Evolutionary conservation across 2,888 invertebrate species (phyloP).

Genomic region (Thyatira batis): DNA sequence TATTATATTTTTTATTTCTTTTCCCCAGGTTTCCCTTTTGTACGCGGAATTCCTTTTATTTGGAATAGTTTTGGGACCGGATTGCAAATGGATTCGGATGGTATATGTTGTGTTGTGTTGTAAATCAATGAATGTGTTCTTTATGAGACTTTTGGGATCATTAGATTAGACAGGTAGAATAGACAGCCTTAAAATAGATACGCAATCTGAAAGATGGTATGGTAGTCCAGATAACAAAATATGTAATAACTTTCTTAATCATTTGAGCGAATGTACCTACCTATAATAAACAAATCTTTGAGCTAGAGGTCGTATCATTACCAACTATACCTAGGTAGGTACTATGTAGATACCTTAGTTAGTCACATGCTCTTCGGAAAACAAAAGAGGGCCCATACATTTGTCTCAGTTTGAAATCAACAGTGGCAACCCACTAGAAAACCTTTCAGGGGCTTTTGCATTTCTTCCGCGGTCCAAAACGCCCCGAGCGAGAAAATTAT

Average conservation of each 20-base stretch:
- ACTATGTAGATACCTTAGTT: too few relatives aligned
- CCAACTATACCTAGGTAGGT: too few relatives aligned
- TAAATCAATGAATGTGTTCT: slow-evolving; percentile 53
- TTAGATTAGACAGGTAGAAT: slow-evolving; percentile 15
- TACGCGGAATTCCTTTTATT: slow-evolving; percentile 75
- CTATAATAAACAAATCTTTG: too few relatives aligned
- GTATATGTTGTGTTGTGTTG: slow-evolving; percentile 50
- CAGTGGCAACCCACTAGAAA: slow-evolving; percentile 27
- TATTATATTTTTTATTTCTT: slow-evolving; percentile 78
- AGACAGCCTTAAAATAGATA: too few relatives aligned
- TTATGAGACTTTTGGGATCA: slow-evolving; percentile 47
- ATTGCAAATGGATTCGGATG: slow-evolving; percentile 64
- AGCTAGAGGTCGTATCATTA: too few relatives aligned
- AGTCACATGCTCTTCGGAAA: neutral
- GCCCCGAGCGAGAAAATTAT: slow-evolving; percentile 60
- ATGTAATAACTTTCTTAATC: too few relatives aligned
- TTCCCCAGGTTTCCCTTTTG: slow-evolving; percentile 72
- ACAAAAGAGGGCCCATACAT: neutral
- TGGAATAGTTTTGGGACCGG: slow-evolving; percentile 70
- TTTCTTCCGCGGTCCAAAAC: slow-evolving; percentile 46
- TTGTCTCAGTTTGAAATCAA: neutral
- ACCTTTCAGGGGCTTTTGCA: slow-evolving; percentile 52
- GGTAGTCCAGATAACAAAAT: too few relatives aligned
- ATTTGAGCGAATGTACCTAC: too few relatives aligned
- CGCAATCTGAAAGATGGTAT: neutral